A percentile compares a stretch with the other conserved stretches of the same genome.
Conservation (phyloP, 2,797 vertebrate species). For the Sebastiscus tertius region DNA sequence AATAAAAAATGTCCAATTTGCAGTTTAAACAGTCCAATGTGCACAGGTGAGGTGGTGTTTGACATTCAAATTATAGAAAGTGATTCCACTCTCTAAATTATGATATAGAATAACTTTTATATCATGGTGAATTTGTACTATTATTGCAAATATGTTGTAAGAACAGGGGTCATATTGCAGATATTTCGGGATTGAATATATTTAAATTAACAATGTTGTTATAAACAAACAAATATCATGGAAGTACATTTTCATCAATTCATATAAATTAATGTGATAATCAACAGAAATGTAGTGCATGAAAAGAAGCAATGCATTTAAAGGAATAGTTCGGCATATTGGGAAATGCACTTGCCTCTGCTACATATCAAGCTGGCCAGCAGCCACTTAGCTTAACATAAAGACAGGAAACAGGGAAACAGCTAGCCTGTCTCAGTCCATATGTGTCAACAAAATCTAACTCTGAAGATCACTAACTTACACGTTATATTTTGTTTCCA, state of each 20-base stretch:
- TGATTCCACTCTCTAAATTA: background rate
- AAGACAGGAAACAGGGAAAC: background rate
- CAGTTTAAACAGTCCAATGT: background rate
- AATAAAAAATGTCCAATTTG: background rate
- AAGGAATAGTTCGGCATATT: background rate
- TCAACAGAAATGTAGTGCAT: background rate
- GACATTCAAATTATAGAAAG: background rate
- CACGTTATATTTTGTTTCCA: background rate
- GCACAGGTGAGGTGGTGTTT: background rate
- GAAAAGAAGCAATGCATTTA: background rate
- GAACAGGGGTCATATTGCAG: background rate
- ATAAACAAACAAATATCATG: background rate
- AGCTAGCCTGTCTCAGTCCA: background rate
- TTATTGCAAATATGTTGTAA: background rate
- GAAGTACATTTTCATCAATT: background rate
- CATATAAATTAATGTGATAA: background rate
- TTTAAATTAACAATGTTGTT: background rate
- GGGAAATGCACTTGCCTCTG: background rate
- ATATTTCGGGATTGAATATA: background rate
- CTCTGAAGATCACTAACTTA: background rate
- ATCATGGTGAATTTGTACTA: background rate
- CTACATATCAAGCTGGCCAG: background rate
- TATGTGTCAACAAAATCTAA: background rate
- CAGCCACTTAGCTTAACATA: background rate
- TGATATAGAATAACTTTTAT: background rate